Base-by-base conservation (phyloP, 2,797 vertebrate species). In the Helicolenus hilgendorfi region DNA sequence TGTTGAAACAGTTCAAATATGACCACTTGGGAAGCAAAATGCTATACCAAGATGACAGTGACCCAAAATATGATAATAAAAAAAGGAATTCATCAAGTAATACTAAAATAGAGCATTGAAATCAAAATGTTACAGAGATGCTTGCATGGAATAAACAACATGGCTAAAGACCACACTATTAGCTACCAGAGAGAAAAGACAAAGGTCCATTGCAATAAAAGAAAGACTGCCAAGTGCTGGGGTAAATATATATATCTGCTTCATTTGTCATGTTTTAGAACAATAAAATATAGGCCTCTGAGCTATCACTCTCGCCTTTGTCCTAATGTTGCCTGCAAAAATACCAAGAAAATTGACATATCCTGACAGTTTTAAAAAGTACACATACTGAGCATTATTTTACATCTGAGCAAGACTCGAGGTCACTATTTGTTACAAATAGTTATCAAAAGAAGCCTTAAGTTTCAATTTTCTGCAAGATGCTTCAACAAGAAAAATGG, bases 151-250 rank as follows among this genome's bases (percentile, higher is more conserved):
- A 96, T 96, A 98, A 98, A 98, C 98, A 98, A 98, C 98, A 98
- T 98, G 98, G 98, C 97, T 97, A 98, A 98, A 98, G 98, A 98
- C 98, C 98, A 98, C 98, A 99, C 98, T 98, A 99, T 97, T 97
- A 98, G 98, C 98, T 99, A 99, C 96, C 97, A 97, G 96, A 98
- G 93, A 96, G 94, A 97, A 93, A 97, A 97, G 95, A 98, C 97
- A 98, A 98, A 98, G 96, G 96, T 98, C 98, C 98, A 98, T 98
- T 98, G 98, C 98, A 98, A 98, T 98, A 98, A 98, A 98, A 97
- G 98, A 98, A 98, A 98, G 98, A 98, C 98, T 98, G 98, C 98
- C 98, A 99, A 99, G 99, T 99, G 99, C 99, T 99, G 98, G 98
- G 98, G 96, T 97, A 97, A 97, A 97, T 98, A 98, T 97, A 97